Evolutionary conservation across 1,140 invertebrate genomes (phyloP).

Genomic region (Diabrotica virgifera): DNA sequence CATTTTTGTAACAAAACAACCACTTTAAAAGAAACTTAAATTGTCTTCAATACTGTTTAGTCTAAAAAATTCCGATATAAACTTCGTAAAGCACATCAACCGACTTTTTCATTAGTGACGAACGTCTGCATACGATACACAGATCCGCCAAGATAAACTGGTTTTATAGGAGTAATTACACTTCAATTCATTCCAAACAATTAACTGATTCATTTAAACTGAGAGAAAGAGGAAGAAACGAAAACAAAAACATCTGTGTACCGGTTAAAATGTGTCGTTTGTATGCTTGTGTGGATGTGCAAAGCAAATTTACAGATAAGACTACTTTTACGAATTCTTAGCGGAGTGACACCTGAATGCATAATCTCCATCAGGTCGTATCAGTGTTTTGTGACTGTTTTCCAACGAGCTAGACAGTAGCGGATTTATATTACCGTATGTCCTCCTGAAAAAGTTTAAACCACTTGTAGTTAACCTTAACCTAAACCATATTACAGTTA

Average conservation of each 20-base stretch:
- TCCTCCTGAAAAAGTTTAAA: no score
- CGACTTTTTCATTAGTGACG: no score
- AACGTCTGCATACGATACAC: background rate
- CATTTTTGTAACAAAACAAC: no score
- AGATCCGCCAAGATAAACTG: background rate
- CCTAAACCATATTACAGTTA: no score
- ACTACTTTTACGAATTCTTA: constrained; percentile 8
- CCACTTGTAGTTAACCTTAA: no score
- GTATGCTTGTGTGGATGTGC: constrained; percentile 7
- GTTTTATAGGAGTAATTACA: background rate
- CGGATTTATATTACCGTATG: no score
- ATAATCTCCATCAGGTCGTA: constrained; percentile 25
- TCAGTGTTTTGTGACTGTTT: constrained; percentile 14
- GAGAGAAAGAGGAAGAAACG: background rate
- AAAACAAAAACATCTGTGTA: background rate
- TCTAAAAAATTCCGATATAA: no score
- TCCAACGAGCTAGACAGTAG: background rate
- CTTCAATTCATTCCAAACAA: background rate
- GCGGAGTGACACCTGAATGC: constrained; percentile 29
- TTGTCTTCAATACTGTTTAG: no score
- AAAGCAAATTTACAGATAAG: constrained; percentile 15
- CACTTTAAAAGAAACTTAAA: no score
- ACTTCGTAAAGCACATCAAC: no score
- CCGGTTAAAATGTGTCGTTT: constrained; percentile 10
- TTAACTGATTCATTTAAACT: background rate